These are phyloP conservation scores for Globia sparganii DNA, from an alignment of 2,888 invertebrate species.

Conservation along the genomic window DNA sequence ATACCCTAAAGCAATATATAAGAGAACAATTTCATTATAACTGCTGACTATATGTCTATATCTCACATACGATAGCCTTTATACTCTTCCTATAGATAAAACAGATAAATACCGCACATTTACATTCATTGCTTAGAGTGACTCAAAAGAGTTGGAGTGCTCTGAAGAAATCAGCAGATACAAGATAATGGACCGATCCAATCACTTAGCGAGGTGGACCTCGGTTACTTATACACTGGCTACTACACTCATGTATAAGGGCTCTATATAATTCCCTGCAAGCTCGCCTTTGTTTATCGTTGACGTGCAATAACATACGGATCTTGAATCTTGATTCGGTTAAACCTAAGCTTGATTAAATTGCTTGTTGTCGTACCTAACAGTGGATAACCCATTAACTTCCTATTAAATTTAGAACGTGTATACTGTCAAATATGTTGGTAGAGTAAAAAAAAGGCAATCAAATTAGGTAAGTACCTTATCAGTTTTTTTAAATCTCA, in stretches of 20 bases:
- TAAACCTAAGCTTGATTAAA: constrained; percentile 49
- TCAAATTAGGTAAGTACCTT: no score
- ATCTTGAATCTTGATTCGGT: constrained; percentile 67
- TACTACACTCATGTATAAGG: constrained; percentile 67
- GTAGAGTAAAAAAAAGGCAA: not conserved
- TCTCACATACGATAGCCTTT: constrained; percentile 38
- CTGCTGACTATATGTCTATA: constrained; percentile 56
- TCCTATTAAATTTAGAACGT: constrained; percentile 13
- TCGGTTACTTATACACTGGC: constrained; percentile 73
- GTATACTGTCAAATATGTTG: not conserved
- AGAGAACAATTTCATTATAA: constrained; percentile 63
- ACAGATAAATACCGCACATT: constrained; percentile 71
- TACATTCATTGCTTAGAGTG: constrained; percentile 77
- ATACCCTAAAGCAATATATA: constrained; percentile 52
- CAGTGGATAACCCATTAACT: constrained; percentile 44
- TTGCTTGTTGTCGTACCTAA: constrained; percentile 37
- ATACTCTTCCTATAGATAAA: constrained; percentile 55
- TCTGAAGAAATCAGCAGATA: constrained; percentile 81
- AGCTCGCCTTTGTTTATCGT: constrained; percentile 73
- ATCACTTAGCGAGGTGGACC: constrained; percentile 84
- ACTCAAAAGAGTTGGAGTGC: constrained; percentile 76
- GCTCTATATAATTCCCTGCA: constrained; percentile 69
- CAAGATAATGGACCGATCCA: constrained; percentile 83
- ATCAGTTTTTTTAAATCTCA: no score
- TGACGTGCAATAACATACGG: constrained; percentile 69